Conservation (phyloP, 2,113 vertebrate genomes). For the Ploceus nigricollis region DNA sequence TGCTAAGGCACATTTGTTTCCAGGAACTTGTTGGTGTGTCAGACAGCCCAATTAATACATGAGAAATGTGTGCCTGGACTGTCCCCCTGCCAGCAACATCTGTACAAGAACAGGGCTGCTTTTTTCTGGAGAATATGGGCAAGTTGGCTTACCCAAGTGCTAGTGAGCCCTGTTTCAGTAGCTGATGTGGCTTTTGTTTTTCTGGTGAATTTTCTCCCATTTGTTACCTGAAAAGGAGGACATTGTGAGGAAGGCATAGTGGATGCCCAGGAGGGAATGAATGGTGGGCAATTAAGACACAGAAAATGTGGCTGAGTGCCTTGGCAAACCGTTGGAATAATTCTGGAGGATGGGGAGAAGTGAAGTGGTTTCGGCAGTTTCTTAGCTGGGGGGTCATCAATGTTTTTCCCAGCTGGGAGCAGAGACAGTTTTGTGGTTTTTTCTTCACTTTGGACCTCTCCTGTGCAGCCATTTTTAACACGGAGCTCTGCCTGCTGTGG, state of each 20-base stretch:
- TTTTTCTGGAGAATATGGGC: background rate
- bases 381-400: background rate
- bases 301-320: background rate
- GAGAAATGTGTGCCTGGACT: background rate
- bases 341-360: too few species aligned
- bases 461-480: background rate
- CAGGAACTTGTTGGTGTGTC: background rate
- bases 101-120: background rate
- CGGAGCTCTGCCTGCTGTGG: accelerated
- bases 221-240: background rate
- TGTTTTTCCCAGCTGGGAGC: background rate
- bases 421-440: background rate
- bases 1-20: background rate
- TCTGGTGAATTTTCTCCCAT: background rate
- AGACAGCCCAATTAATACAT: background rate
- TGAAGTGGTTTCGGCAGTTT: background rate
- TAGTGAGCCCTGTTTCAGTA: background rate
- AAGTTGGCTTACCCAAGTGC: background rate
- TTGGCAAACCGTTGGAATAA: background rate
- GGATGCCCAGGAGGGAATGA: background rate
- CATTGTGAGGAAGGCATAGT: background rate
- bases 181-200: background rate
- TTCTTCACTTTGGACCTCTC: background rate
- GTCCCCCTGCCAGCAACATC: background rate
- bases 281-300: background rate